Conservation (phyloP, 2,888 invertebrate genomes). For the Temnothorax unifasciatus region DNA sequence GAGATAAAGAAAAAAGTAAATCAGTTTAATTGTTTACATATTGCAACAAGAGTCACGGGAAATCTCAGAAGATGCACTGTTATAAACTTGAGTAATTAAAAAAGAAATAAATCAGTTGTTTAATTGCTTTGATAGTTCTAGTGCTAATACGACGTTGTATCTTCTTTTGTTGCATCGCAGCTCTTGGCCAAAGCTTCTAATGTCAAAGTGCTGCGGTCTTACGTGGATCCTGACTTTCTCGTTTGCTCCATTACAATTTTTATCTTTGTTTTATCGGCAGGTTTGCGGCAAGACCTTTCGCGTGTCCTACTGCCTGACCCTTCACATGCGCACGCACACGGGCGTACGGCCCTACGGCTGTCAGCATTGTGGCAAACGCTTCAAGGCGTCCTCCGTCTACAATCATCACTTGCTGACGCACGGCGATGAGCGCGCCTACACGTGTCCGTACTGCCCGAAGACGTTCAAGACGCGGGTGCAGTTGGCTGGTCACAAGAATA, state of each 20-base stretch:
- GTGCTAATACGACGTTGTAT: background rate
- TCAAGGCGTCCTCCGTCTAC: conserved; percentile 93
- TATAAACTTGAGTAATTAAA: background rate
- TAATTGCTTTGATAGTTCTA: background rate
- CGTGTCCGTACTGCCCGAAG: conserved; percentile 92
- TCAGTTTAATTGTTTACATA: background rate
- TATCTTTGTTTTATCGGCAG: conserved; percentile 67
- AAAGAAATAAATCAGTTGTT: background rate
- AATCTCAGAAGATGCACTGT: background rate
- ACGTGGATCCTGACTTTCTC: background rate
- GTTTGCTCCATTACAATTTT: background rate
- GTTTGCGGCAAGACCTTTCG: conserved; percentile 94
- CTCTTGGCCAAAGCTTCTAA: background rate
- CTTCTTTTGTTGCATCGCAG: background rate
- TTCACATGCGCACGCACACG: conserved; percentile 93
- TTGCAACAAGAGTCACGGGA: background rate
- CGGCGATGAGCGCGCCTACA: conserved; percentile 92
- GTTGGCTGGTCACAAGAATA: conserved; percentile 93
- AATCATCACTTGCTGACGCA: conserved; percentile 93
- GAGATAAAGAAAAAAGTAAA: background rate
- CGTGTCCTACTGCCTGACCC: conserved; percentile 92
- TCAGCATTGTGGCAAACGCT: conserved; percentile 91
- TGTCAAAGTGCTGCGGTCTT: background rate
- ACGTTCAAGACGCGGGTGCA: conserved; percentile 94
- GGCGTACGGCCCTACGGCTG: conserved; percentile 93